Evolutionary conservation across 2,113 vertebrate genomes (phyloP).

Genomic region (Tragelaphus imberbis): DNA sequence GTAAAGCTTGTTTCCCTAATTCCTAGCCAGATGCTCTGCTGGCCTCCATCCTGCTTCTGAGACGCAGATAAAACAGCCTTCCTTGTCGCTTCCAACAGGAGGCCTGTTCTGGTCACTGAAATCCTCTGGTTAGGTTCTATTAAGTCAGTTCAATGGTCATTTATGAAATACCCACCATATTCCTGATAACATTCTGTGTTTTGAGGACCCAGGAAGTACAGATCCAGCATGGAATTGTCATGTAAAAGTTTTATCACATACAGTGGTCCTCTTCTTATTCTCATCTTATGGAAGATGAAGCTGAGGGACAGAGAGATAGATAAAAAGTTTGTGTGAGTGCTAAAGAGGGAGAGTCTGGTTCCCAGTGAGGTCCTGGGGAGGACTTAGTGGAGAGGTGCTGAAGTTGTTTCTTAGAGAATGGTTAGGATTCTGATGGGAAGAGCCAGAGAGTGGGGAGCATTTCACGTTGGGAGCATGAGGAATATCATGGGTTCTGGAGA

Average conservation of each 20-base stretch:
- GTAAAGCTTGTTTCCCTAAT: background rate
- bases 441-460: background rate
- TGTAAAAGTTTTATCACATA: background rate
- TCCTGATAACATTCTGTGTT: background rate
- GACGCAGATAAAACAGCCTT: rapidly evolving
- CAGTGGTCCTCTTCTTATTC: background rate
- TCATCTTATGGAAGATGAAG: background rate
- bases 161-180: background rate
- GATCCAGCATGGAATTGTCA: background rate
- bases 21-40: background rate
- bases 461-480: background rate
- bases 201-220: background rate
- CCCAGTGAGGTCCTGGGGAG: too few species aligned
- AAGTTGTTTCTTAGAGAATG: background rate
- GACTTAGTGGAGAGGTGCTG: background rate
- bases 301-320: background rate
- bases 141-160: background rate
- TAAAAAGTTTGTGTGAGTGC: background rate
- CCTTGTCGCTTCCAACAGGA: background rate
- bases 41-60: background rate
- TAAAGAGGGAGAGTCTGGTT: background rate
- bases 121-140: background rate
- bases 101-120: background rate
- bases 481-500: background rate
- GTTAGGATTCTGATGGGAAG: background rate